These are phyloP conservation scores for Eupleurogrammus muticus DNA, from an alignment of 2,797 vertebrate species.

Conservation along the genomic window DNA sequence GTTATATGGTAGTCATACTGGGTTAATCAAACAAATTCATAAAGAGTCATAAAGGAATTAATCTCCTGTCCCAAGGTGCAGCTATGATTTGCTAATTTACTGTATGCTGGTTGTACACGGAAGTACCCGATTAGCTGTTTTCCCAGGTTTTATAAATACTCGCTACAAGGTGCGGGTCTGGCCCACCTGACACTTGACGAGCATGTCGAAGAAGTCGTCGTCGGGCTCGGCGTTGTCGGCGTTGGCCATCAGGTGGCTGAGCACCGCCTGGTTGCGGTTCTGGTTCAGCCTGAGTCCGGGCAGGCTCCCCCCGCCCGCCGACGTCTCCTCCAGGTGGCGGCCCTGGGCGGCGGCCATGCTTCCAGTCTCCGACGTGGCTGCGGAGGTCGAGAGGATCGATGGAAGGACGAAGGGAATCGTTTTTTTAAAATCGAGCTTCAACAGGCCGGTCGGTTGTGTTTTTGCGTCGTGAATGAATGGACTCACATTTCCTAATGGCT, in stretches of 20 bases:
- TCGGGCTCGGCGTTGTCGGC: slow-evolving; percentile 86
- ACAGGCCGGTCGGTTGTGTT: neutral
- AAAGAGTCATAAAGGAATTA: no score
- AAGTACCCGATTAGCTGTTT: neutral
- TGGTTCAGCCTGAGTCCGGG: slow-evolving; percentile 89
- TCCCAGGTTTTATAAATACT: accelerated
- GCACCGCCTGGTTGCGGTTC: slow-evolving; percentile 77
- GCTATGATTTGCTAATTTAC: no score
- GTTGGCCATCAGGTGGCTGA: slow-evolving; percentile 87
- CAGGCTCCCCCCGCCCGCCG: slow-evolving; percentile 82
- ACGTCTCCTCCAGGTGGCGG: slow-evolving; percentile 88
- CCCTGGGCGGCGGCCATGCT: slow-evolving; percentile 87
- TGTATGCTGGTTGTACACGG: no score
- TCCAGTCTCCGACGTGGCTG: slow-evolving; percentile 85
- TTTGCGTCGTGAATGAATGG: neutral
- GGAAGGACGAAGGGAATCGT: neutral
- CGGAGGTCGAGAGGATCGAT: neutral
- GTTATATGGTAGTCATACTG: no score
- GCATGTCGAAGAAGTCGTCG: slow-evolving; percentile 95
- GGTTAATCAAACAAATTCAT: no score
- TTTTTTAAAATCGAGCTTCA: neutral
- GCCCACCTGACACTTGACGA: slow-evolving; percentile 94
- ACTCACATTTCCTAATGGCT: slow-evolving; percentile 88
- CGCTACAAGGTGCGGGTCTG: neutral
- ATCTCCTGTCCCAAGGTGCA: no score